phyloP scores from a whole-genome alignment of 2,113 vertebrate genomes.

The Ardeotis arabs region DNA sequence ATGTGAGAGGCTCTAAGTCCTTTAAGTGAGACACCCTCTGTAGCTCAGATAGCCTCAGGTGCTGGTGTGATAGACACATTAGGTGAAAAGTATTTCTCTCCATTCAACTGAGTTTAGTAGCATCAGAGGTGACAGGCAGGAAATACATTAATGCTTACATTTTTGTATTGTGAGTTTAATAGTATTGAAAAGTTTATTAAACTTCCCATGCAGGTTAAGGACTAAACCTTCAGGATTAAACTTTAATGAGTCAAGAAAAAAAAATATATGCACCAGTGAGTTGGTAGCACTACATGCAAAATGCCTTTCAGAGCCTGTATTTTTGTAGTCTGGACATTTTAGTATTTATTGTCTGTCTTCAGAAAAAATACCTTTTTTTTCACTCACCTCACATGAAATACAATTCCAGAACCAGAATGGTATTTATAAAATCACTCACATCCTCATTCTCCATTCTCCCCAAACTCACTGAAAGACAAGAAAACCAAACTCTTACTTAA shows the following conservation, averaged over 20 bases:
- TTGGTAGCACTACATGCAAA: not conserved
- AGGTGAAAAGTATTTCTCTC: not conserved
- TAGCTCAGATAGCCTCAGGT: not conserved
- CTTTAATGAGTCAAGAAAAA: not conserved
- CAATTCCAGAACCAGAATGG: not conserved
- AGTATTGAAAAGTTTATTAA: not conserved
- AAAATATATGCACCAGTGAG: not conserved
- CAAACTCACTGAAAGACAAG: not conserved
- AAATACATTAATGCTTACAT: not conserved
- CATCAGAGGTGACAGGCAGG: not conserved
- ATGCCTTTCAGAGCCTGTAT: not conserved
- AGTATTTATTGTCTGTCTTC: not conserved
- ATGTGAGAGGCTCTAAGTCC: not conserved
- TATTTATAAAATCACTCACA: not conserved
- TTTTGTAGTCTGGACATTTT: not conserved
- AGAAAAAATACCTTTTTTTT: not conserved
- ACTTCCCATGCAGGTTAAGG: not conserved
- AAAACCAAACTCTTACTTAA: not conserved
- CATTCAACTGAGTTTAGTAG: not conserved
- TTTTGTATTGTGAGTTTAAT: not conserved
- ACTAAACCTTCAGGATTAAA: not conserved
- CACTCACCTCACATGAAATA: not conserved
- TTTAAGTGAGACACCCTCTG: not conserved
- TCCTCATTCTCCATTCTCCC: not conserved
- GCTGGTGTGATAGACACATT: not conserved